phyloP scores from a whole-genome alignment of 2,888 invertebrate species.

The Ophioninae sp. region DNA sequence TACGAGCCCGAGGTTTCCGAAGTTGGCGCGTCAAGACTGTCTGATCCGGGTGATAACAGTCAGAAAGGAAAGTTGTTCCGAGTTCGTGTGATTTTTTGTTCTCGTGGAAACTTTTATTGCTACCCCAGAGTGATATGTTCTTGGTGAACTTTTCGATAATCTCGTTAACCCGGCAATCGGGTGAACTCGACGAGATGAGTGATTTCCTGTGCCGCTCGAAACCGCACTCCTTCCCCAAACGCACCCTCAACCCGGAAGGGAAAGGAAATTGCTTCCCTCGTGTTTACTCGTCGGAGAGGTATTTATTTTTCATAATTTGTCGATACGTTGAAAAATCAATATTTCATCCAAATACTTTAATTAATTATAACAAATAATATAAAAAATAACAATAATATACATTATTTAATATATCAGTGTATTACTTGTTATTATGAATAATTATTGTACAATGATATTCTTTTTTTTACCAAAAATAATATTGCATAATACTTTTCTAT shows the following conservation, averaged over 20 bases:
- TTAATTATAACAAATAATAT: too few species aligned
- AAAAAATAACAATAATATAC: too few species aligned
- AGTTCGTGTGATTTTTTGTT: constrained; percentile 17
- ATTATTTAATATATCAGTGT: too few species aligned
- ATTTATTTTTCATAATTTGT: neutral
- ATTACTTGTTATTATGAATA: too few species aligned
- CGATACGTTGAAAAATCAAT: neutral
- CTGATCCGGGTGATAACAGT: neutral
- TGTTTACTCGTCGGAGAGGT: neutral
- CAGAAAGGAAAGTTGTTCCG: constrained; percentile 29
- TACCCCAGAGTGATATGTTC: neutral
- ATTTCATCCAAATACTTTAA: too few species aligned
- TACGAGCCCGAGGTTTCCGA: neutral
- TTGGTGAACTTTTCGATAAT: constrained; percentile 18
- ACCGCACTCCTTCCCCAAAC: neutral
- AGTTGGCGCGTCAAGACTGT: constrained; percentile 1
- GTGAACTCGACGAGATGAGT: constrained; percentile 18
- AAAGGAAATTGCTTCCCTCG: neutral
- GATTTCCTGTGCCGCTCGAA: constrained; percentile 17
- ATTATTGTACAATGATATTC: too few species aligned
- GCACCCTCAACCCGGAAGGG: constrained; percentile 2
- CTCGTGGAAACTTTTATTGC: constrained; percentile 31
- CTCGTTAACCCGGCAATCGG: constrained; percentile 41
- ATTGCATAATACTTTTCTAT: too few species aligned
- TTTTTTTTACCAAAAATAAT: too few species aligned